phyloP scores from a whole-genome alignment of 2,113 vertebrate species.

The Lophotis ruficrista region DNA sequence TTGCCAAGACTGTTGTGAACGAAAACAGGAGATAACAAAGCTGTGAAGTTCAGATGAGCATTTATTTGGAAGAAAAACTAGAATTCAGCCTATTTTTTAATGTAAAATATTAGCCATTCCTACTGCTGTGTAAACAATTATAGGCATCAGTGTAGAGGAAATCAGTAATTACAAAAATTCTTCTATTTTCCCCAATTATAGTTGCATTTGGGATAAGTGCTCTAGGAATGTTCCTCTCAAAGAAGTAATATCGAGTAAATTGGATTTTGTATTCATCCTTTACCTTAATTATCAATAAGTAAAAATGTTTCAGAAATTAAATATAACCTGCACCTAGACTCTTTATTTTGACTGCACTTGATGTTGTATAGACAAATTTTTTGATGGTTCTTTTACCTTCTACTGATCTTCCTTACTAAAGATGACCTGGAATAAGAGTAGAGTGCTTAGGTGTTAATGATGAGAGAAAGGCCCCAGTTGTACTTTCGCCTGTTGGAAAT shows the following conservation, averaged over 20 bases:
- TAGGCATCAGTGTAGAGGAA: neutral
- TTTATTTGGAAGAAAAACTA: neutral
- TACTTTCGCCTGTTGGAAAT: neutral
- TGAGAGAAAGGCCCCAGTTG: neutral
- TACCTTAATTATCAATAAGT: neutral
- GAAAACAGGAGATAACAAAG: neutral
- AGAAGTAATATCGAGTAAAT: neutral
- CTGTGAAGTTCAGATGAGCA: neutral
- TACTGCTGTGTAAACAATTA: neutral
- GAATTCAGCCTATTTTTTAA: neutral
- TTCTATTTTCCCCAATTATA: neutral
- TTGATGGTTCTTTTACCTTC: neutral
- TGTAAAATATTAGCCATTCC: neutral
- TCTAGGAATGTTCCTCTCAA: neutral
- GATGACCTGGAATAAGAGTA: neutral
- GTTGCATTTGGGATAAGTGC: neutral
- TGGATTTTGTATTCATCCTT: neutral
- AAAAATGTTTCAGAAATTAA: neutral
- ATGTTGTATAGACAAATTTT: neutral
- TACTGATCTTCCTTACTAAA: neutral
- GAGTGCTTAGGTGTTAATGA: neutral
- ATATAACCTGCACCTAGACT: neutral
- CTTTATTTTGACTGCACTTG: neutral
- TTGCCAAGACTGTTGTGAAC: neutral
- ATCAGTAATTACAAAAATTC: neutral